phyloP scores from a whole-genome alignment of 92 coral and sea anemone species.

The Phenganax marumi region DNA sequence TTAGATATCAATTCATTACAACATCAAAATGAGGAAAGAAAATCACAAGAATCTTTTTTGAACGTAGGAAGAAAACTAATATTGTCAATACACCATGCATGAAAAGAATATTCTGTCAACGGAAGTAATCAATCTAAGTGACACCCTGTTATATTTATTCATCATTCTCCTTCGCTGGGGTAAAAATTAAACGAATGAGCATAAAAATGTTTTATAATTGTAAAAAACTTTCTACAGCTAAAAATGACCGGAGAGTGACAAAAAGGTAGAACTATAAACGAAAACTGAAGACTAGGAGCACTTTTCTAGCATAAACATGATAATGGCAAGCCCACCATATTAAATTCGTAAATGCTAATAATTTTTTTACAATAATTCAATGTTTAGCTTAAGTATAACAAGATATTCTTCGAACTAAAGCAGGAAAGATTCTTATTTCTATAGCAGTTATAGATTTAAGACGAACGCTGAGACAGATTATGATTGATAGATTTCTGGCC shows the following conservation, averaged over 20 bases:
- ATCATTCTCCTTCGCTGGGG: not conserved
- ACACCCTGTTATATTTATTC: not conserved
- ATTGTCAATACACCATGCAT: not conserved
- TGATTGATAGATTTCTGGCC: not conserved
- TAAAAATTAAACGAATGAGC: not conserved
- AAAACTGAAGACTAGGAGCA: too few species aligned
- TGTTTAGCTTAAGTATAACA: not conserved
- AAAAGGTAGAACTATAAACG: too few species aligned
- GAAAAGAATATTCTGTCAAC: not conserved
- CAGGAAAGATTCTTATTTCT: not conserved
- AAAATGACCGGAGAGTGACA: too few species aligned
- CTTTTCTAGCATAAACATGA: too few species aligned
- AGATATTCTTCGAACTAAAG: not conserved
- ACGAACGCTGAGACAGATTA: not conserved
- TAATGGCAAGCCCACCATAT: too few species aligned
- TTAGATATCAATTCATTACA: not conserved
- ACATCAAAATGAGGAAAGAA: constrained; percentile 1
- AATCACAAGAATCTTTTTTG: not conserved
- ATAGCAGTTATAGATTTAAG: not conserved
- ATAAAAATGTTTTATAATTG: not conserved
- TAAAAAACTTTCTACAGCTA: too few species aligned
- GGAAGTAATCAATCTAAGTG: not conserved
- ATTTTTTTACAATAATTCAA: not conserved
- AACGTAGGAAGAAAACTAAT: constrained; percentile 12
- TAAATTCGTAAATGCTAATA: not conserved